These are phyloP conservation scores for Anneissia japonica DNA, from an alignment of 35 echinoderm and acorn worm genomes.

Conservation along the genomic window DNA sequence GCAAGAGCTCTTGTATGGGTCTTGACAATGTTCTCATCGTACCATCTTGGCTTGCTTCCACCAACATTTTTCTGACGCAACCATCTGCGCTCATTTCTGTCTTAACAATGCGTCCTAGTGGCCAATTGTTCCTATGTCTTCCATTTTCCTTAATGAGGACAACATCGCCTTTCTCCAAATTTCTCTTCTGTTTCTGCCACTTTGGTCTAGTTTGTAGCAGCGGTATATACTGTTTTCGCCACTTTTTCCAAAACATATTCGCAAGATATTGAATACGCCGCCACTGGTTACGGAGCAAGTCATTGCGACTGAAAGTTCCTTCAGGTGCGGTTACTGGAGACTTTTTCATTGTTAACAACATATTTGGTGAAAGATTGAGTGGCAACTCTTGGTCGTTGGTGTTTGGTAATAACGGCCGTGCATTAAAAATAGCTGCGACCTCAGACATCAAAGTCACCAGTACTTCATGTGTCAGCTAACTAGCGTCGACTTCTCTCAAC, in stretches of 20 bases:
- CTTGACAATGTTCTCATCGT: too few species aligned
- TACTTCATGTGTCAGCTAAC: neutral
- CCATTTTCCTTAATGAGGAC: neutral
- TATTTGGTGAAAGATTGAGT: neutral
- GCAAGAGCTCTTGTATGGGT: too few species aligned
- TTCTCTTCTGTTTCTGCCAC: neutral
- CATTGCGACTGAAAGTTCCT: neutral
- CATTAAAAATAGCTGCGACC: too few species aligned
- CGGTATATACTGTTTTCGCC: neutral
- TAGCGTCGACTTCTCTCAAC: neutral
- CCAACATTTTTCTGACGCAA: conserved; percentile 6
- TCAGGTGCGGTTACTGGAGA: neutral
- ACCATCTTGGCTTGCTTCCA: conserved; percentile 14
- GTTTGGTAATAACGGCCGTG: neutral
- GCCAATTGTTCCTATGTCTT: neutral
- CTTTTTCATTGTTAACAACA: neutral
- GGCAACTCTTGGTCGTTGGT: neutral
- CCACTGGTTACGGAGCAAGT: neutral
- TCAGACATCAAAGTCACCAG: neutral
- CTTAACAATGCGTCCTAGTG: conserved; percentile 1
- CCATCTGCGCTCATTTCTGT: conserved; percentile 4
- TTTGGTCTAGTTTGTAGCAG: neutral
- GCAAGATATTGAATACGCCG: neutral
- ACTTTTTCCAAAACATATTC: neutral
- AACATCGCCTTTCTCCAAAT: neutral